Evolutionary conservation across 2,113 vertebrate species (phyloP), one percentile per base, ranked within the genome.

Genomic region (Rhinoptilus africanus): DNA sequence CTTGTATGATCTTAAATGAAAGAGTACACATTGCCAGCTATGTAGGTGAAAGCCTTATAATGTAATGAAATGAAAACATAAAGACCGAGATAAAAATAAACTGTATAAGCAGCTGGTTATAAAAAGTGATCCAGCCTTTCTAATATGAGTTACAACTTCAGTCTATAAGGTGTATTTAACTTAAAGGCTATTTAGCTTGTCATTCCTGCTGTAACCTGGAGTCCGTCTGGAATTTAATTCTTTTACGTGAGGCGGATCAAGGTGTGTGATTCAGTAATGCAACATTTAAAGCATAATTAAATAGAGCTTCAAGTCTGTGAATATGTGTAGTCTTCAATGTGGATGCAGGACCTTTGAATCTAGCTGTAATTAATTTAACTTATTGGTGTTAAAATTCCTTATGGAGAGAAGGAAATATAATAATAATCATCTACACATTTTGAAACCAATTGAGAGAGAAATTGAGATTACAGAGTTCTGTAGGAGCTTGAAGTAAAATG

Each of bases 221-320:
- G 95, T 88, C 93, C 89, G 93, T 93, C 93, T 95, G 95, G 66
- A 82, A 85, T 28, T 51, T 88, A 73, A 89, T 88, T 93, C 80
- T 80, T 91, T 71, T 75, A 14, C 60, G 5, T 63, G 72, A 90
- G 54, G 71, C 80, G n/a, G 75, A 96, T 96, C 88, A 96, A 94
- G 97, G 77, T 1, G 0, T 92, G 64, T 90, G 92, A 96, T 94
- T 95, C 79, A 81, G 34, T 62, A 32, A 32, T 69, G 80, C 81
- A 76, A 54, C 28, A 18, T 83, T 73, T 80, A 77, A 93, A 86
- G 39, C 71, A 16, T 76, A 89, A 96, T 93, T 82, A 90, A 90
- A 48, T 51, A 89, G 82, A 86, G 37, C 62, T 79, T 79, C 10
- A 1, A 59, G 62, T 62, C 67, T 79, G 37, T 68, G 88, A 82